Base-by-base conservation (phyloP, 2,113 vertebrate genomes). In the Pipra filicauda region DNA sequence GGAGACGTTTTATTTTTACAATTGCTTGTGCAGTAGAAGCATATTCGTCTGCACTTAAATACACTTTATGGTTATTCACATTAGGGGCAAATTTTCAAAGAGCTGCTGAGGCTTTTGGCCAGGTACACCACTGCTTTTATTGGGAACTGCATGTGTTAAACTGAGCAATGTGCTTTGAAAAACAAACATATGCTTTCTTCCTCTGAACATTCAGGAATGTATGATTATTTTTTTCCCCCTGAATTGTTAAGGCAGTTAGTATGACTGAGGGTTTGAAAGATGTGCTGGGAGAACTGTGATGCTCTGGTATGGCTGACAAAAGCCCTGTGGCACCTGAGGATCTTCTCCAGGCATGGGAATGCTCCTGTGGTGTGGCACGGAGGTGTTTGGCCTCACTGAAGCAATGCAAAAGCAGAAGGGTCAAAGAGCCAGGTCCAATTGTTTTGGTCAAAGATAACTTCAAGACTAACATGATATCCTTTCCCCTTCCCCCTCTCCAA, bases 1-100 rank as follows among this genome's bases (percentile, higher is more conserved):
- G 87, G 93, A 95, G 88, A 97, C 91, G 58, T 96, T 97, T 97
- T 97, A 96, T 97, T 98, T 98, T 98, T 97, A 97, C 95, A 93
- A 75, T 86, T 96, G 67, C 91, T 95, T 52, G 91, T 86, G 70
- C 92, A 91, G 71, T 82, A 97, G 96, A 97, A 96, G 92, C 39
- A 30, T n/a, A 70, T 90, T 97, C 57, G 8, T 86, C 89, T 93
- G 93, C 89, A 91, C 93, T 95, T 92, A 81, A 93, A 84, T 86
- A 78, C 58, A 43, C 72, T 96, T 94, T 77, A 87, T 39, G 88
- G 91, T 61, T 94, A 94, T 91, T 97, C 94, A 96, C 82, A 95
- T 95, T 95, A 91, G 64, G 87, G 95, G 86, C 84, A 91, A 84
- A 57, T 95, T 95, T 97, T 98, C 91, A 96, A 97, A 95, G 82